phyloP scores from a whole-genome alignment of 2,888 invertebrate genomes.

The Cataglyphis cursor region DNA sequence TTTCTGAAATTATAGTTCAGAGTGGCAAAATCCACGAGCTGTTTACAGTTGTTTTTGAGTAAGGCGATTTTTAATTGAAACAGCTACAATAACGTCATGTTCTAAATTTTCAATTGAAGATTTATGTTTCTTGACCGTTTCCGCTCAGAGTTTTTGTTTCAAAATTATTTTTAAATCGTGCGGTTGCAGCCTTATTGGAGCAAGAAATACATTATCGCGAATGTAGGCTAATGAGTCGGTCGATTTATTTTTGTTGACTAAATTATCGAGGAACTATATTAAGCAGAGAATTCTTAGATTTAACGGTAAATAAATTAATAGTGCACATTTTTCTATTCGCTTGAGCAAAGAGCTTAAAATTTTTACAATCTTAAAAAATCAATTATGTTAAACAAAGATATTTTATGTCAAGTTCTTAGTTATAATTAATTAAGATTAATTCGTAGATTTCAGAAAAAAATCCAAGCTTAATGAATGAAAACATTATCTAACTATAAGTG shows the following conservation, averaged over 20 bases:
- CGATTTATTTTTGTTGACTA: conserved; percentile 36
- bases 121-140: conserved; percentile 14
- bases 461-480: not conserved
- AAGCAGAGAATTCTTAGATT: not conserved
- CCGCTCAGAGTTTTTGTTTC: conserved; percentile 26
- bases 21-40: not conserved
- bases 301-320: not conserved
- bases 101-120: conserved; percentile 13
- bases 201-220: not conserved
- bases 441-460: not conserved
- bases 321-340: not conserved
- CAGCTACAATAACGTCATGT: conserved; percentile 13
- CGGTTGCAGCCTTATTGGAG: not conserved
- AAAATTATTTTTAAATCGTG: conserved; percentile 55
- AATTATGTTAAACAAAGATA: not conserved
- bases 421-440: not conserved
- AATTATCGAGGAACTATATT: conserved; percentile 1
- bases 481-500: not conserved
- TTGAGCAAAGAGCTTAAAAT: not conserved
- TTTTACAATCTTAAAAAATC: not conserved
- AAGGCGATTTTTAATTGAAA: not conserved
- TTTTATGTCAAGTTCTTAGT: not conserved
- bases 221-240: conserved; percentile 15
- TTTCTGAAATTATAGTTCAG: not conserved
- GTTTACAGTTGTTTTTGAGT: not conserved